These are phyloP conservation scores for Acronicta alni DNA, from an alignment of 2,888 invertebrate genomes.

Conservation along the genomic window DNA sequence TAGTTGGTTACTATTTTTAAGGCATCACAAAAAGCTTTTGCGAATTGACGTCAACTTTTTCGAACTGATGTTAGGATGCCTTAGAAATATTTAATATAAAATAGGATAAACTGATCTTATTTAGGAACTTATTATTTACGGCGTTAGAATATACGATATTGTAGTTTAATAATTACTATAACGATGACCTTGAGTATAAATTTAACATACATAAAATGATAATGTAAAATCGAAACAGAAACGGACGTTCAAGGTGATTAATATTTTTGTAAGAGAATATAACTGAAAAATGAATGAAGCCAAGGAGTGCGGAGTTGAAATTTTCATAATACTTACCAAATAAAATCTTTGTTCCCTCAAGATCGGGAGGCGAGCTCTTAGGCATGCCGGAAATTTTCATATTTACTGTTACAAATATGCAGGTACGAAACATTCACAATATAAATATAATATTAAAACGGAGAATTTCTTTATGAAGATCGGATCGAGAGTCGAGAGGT, in stretches of 20 bases:
- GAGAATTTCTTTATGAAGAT: constrained; percentile 90
- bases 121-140: no score
- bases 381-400: constrained; percentile 89
- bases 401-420: constrained; percentile 90
- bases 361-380: constrained; percentile 79
- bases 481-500: constrained; percentile 84
- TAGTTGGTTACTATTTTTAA: constrained; percentile 47
- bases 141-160: no score
- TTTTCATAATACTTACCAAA: constrained; percentile 82
- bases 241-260: constrained; percentile 4
- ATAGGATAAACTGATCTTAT: background rate
- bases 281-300: constrained; percentile 57
- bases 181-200: background rate
- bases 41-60: constrained; percentile 1
- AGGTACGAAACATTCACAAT: constrained; percentile 88
- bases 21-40: constrained; percentile 36
- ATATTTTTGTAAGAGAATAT: constrained; percentile 38
- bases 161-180: no score
- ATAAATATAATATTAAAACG: constrained; percentile 90
- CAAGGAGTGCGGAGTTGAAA: constrained; percentile 64
- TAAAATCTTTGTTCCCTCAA: constrained; percentile 81
- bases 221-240: constrained; percentile 8
- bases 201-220: constrained; percentile 20
- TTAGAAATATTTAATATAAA: background rate
- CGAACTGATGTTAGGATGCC: background rate